A percentile compares a stretch with the other conserved stretches of the same genome.
These are phyloP conservation scores for Montipora capitata DNA, from an alignment of 92 coral and sea anemone genomes.

Conservation along the genomic window DNA sequence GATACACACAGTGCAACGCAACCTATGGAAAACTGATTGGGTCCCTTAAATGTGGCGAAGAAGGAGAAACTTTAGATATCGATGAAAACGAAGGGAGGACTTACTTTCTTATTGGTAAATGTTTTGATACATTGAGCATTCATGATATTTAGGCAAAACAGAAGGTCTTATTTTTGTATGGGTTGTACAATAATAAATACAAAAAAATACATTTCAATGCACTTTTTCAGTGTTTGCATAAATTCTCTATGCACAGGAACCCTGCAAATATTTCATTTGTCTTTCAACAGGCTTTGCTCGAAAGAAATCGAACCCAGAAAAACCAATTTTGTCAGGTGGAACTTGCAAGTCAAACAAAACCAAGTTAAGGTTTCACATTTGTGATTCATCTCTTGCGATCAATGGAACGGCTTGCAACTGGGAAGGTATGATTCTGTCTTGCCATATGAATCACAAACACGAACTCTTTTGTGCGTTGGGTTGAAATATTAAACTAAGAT, in stretches of 20 bases:
- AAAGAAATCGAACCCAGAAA: background rate
- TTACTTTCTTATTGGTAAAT: background rate
- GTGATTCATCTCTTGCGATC: conserved; percentile 11
- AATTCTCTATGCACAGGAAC: too few species aligned
- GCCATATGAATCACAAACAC: too few species aligned
- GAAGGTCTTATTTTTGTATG: too few species aligned
- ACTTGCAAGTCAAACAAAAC: background rate
- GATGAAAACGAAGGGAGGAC: background rate
- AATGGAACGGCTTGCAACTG: conserved; percentile 15
- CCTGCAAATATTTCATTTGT: background rate
- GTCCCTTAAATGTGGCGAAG: background rate
- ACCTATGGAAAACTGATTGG: background rate
- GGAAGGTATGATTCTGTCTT: conserved; percentile 11
- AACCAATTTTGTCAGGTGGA: conserved; percentile 4
- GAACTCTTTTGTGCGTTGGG: background rate
- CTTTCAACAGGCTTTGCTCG: conserved; percentile 21
- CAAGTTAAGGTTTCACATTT: conserved; percentile 21
- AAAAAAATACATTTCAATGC: too few species aligned
- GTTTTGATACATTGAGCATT: background rate
- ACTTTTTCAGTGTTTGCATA: too few species aligned
- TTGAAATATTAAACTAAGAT: background rate
- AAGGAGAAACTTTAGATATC: background rate
- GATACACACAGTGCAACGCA: background rate
- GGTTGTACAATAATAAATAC: too few species aligned
- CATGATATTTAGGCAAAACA: too few species aligned